Base-by-base conservation (phyloP, 1,140 invertebrate species). In the Heliconius hermathena region DNA sequence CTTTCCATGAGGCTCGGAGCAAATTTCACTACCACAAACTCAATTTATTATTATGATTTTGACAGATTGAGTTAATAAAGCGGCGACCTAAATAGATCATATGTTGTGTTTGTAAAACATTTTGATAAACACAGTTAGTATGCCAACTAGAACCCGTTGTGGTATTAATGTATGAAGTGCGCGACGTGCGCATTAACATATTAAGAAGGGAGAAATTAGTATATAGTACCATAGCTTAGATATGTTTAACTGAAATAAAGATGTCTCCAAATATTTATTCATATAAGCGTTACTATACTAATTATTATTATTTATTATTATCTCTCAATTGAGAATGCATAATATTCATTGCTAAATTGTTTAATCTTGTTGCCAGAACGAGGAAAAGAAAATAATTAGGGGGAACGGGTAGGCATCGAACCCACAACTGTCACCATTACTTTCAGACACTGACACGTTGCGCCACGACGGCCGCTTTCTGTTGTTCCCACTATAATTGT, bases 141-240 rank as follows among this genome's bases (percentile, higher is more conserved):
- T 84, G 78, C 60, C 77, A 82, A 82, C 74, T 33, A 77, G 82
- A 85, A 82, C 80, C 79, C 79, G 78, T 81, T 79, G 52, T 8
- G 36, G 36, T 72, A 70, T 77, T 77, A 80, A 70, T 77, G 76
- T 79, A 76, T 60, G 82, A 78, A 83, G 84, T 82, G 82, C 26
- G 83, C 82, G 87, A 84, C 81, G 74, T 81, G 71, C 76, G 76
- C 81, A 89, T 89, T 92, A 86, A 88, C 87, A 88, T 88, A 89
- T 90, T 89, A 90, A 87, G 80, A 79, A 83, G 52, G 73, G 82
- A 88, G 85, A 86, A 88, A 88, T 83, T 82, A 83, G 85, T 74
- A 81, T n/a, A n/a, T 11, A 81, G 66, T 66, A 8, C 11, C 60
- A 26, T 66, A 26, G 41, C 16, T 16, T 16, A 13, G 13, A 52